These are phyloP conservation scores for Pseudococcus jackbeardsleyi DNA, from an alignment of 2,888 invertebrate genomes.

Conservation along the genomic window DNA sequence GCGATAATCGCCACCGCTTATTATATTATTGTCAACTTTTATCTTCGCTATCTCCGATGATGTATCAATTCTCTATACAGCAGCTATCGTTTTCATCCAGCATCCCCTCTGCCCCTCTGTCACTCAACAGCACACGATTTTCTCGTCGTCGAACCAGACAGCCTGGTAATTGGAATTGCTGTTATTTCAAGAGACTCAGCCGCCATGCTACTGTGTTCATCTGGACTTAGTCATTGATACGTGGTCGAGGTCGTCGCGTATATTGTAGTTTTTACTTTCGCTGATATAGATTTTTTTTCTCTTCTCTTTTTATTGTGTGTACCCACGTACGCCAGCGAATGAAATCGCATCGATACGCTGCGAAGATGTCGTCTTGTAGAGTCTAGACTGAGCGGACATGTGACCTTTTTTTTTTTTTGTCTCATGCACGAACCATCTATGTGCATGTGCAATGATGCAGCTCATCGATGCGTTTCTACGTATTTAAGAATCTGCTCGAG, in stretches of 20 bases:
- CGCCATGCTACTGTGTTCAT: background rate
- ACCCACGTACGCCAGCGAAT: background rate
- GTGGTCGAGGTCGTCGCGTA: conserved; percentile 36
- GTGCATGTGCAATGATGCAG: no score
- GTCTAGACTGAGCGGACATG: no score
- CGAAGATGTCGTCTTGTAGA: no score
- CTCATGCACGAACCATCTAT: no score
- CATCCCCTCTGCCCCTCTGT: background rate
- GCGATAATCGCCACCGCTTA: background rate
- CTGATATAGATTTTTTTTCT: conserved; percentile 38
- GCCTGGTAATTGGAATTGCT: conserved; percentile 22
- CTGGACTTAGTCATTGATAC: conserved; percentile 15
- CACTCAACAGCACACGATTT: background rate
- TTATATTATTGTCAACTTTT: conserved; percentile 1
- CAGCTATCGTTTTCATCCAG: conserved; percentile 16
- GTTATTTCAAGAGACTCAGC: background rate
- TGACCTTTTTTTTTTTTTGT: no score
- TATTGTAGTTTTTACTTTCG: conserved; percentile 18
- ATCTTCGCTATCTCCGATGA: background rate
- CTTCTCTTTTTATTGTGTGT: background rate
- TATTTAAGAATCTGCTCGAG: background rate
- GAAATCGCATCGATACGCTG: no score
- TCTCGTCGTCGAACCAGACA: background rate
- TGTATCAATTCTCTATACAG: conserved; percentile 16
- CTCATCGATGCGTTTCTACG: background rate